Evolutionary conservation across 2,113 vertebrate genomes (phyloP), one percentile per base, ranked within the genome.

Genomic region (Bubo scandiacus): DNA sequence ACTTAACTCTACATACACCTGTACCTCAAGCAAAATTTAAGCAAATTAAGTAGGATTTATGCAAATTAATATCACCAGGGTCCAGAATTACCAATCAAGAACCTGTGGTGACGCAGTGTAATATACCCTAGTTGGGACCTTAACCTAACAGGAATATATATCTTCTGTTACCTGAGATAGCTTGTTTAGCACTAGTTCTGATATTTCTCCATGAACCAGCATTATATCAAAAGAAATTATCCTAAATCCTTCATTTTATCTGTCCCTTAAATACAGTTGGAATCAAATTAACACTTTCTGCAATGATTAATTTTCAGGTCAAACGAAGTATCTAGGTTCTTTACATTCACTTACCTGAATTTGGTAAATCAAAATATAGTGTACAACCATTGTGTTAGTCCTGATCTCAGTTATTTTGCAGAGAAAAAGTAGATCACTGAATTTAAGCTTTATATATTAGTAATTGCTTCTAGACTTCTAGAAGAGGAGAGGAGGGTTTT

Each of bases 21-120:
- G 77, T 74, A 92, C 51, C 59, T 86, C 59, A 88, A 95, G 72
- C 32, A 89, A 95, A 90, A 73, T 81, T 73, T 81, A 92, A 80
- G 68, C 34, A 91, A 86, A 88, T 78, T 70, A 78, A 90, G 42
- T 7, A 94, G 61, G 8, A 89, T 84, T 87, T 94, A 89, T 94
- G 89, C 61, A 94, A 92, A 92, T 92, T 84, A 71, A 34, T 66
- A 74, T 74, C 45, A 81, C 52, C 43, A 79, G 29, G 22, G 47
- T 86, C 89, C 78, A 96, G 73, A 94, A 71, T 29, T 92, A 89
- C 52, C 59, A 87, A 57, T 84, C 65, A 87, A 92, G 30, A 20
- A 63, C 59, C 52, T 92, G 68, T 71, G 20, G 55, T 78, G 47
- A 86, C n/a, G 65, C 65, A 77, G 21, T 36, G 5, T 88, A 87